Evolutionary conservation across 2,888 invertebrate species (phyloP), one percentile per base, ranked within the genome.

Genomic region (Gastrophysa polygoni): DNA sequence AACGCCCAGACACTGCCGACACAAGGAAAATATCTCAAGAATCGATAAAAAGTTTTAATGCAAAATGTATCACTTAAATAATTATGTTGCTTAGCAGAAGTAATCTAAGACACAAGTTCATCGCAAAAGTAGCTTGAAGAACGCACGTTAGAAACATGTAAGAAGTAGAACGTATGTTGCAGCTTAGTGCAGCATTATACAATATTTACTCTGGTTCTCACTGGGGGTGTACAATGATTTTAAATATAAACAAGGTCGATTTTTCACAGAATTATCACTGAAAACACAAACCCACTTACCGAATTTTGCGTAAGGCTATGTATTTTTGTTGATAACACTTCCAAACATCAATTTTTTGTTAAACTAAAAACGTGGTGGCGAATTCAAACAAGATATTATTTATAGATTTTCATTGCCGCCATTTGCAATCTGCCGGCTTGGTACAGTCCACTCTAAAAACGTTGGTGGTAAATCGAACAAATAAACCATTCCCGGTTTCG

Each of bases 1-100:
- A 63, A 54, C 69, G 66, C 66, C 71, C 69, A 69, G 65, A 69
- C 72, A 68, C 67, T 72, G 66, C 72, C 66, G 71, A 76, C 74
- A 72, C 73, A 68, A 71, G 68, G 76, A 79, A 78, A 79, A 80
- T 75, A 72, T 72, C 72, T 67, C 63, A 72, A 78, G 81, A 81
- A 81, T 82, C 82, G 79, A 82, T 82, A 81, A 79, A 77, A 80
- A 78, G 77, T 79, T 80, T 79, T 81, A 81, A 81, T 81, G 81
- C 80, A 81, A 81, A 81, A 81, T 79, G 79, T 80, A 71, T 78
- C 79, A 78, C 80, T 81, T 82, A 82, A 82, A 81, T 81, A 81
- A 81, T 81, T 82, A 81, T 81, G 81, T 81, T 77, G 79, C 77
- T 76, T 73, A 68, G 71, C 68, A 66, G 77, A 70, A 72, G 68